Evolutionary conservation across 2,888 invertebrate genomes (phyloP), one percentile per base, ranked within the genome.

Genomic region (Parnassius glacialis): DNA sequence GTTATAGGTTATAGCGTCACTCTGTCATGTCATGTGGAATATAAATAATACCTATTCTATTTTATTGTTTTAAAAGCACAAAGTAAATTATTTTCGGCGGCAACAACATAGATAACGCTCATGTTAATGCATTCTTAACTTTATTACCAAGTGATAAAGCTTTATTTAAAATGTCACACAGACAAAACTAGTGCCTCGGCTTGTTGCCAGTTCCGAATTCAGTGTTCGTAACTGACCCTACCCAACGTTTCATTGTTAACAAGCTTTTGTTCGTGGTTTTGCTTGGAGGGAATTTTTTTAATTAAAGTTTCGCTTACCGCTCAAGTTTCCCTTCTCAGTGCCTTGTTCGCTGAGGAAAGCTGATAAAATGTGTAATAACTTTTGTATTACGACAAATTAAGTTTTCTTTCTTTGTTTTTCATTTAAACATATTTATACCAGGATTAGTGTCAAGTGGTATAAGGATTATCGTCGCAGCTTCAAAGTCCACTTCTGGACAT

Each of bases 181-280:
- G 42, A 13, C 16, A 34, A 34, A 34, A 34, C 10, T 13, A 43
- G 64, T 52, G 58, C 59, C 59, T 70, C 70, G 72, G 73, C 72
- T 61, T 16, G 51, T 64, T 71, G 72, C 71, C 70, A 70, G 64
- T 57, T 34, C 55, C 45, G 51, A 55, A 62, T 64, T 64, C 68
- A 62, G 48, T 57, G 48, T 58, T 55, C 70, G 69, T 72, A 70
- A 72, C 74, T 74, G 73, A 74, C 73, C 74, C 71, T 71, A 65
- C 68, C 62, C 70, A 73, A 73, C 71, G 71, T 69, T 67, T 68
- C 67, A 68, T 68, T 58, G 62, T 62, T 58, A 59, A 59, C 62
- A 55, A 59, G 54, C 63, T 64, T 62, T 62, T 64, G 64, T 65
- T 52, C 57, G 52, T 60, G 60, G 64, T 58, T 65, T 57, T 64